These are phyloP conservation scores for Taenioides sp. DNA, from an alignment of 2,797 vertebrate genomes.

Conservation along the genomic window DNA sequence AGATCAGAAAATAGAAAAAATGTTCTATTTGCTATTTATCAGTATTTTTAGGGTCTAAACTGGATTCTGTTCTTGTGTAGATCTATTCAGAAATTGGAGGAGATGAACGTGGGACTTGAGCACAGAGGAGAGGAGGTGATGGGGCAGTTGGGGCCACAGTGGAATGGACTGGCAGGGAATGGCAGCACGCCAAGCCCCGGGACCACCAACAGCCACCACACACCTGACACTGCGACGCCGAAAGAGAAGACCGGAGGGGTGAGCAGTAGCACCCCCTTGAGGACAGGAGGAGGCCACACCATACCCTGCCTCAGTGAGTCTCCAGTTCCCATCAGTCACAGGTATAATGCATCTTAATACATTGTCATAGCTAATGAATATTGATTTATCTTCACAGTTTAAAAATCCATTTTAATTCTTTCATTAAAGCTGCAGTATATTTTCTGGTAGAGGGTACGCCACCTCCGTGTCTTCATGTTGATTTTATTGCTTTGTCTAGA, in stretches of 20 bases:
- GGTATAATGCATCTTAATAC: slow-evolving; percentile 61
- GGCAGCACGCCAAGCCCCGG: slow-evolving; percentile 44
- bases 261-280: slow-evolving; percentile 85
- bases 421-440: background rate
- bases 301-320: slow-evolving; percentile 85
- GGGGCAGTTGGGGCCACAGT: slow-evolving; percentile 78
- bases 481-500: background rate
- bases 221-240: slow-evolving; percentile 54
- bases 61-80: slow-evolving; percentile 60
- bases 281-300: slow-evolving; percentile 67
- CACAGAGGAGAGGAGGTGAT: slow-evolving; percentile 87
- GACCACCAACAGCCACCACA: slow-evolving; percentile 44
- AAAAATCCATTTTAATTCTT: background rate
- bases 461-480: background rate
- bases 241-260: slow-evolving; percentile 63
- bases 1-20: too few species aligned
- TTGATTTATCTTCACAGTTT: background rate
- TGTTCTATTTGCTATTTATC: too few species aligned
- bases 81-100: slow-evolving; percentile 95
- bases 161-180: slow-evolving; percentile 74
- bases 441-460: background rate
- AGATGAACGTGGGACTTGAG: slow-evolving; percentile 93
- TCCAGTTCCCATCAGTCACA: slow-evolving; percentile 78
- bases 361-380: background rate
- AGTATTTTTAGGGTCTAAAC: too few species aligned